These are phyloP conservation scores for Endomychus coccineus DNA, from an alignment of 2,888 invertebrate species.

Conservation along the genomic window DNA sequence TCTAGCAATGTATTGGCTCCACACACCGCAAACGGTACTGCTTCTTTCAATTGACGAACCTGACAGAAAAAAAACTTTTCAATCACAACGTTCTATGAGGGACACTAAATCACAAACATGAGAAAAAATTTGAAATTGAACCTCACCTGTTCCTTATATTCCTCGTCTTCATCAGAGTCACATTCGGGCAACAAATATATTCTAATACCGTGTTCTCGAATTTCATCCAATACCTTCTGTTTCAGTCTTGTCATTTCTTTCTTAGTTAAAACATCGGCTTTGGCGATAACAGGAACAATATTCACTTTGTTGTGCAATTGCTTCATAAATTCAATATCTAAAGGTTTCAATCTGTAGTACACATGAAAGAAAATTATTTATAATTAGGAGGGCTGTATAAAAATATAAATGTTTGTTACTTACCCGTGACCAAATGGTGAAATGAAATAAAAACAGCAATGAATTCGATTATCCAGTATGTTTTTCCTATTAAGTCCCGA, in stretches of 20 bases:
- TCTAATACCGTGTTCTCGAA: conserved; percentile 83
- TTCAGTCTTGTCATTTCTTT: conserved; percentile 84
- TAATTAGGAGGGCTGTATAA: not conserved
- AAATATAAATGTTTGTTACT: conserved; percentile 24
- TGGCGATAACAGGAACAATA: conserved; percentile 96
- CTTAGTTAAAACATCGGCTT: conserved; percentile 91
- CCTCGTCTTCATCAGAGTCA: conserved; percentile 91
- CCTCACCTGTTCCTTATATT: conserved; percentile 79
- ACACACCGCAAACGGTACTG: conserved; percentile 97
- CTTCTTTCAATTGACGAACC: conserved; percentile 83
- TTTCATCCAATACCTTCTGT: conserved; percentile 83
- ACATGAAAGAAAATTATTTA: conserved; percentile 1
- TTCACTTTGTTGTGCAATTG: conserved; percentile 92
- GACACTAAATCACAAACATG: too few species aligned
- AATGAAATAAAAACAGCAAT: conserved; percentile 96
- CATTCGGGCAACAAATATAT: conserved; percentile 95
- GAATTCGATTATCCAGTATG: conserved; percentile 94
- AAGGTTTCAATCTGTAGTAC: conserved; percentile 69
- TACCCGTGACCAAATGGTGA: conserved; percentile 96
- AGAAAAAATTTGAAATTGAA: too few species aligned
- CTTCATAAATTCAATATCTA: conserved; percentile 95
- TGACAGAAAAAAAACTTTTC: conserved; percentile 27
- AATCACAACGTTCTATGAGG: not conserved
- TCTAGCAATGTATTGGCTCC: conserved; percentile 87
- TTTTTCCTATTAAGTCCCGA: conserved; percentile 93